Evolutionary conservation across 1,140 invertebrate genomes (phyloP).

Genomic region (Zaprionus nigranus): DNA sequence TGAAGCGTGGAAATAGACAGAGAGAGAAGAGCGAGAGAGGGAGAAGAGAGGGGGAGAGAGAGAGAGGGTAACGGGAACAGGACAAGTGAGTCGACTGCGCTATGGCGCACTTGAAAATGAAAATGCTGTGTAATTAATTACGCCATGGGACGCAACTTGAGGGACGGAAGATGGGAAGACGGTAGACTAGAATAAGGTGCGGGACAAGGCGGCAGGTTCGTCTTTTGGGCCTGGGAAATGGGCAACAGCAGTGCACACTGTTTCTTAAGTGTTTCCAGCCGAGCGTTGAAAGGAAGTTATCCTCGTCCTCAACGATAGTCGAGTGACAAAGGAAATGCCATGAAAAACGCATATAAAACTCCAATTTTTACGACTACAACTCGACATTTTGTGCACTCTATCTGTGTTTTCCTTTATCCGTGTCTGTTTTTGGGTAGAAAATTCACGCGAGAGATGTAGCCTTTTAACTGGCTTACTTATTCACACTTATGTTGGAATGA

Average conservation of each 20-base stretch:
- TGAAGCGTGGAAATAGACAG: constrained; percentile 62
- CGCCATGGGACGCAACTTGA: constrained; percentile 24
- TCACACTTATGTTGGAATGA: constrained; percentile 46
- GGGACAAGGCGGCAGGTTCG: constrained; percentile 44
- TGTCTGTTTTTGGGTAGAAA: constrained; percentile 6
- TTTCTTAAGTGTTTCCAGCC: not conserved
- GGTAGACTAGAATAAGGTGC: not conserved
- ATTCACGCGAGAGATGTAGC: constrained; percentile 18
- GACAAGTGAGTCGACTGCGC: constrained; percentile 24
- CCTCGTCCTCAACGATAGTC: constrained; percentile 44
- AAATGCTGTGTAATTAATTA: constrained; percentile 83
- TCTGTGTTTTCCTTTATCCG: not conserved
- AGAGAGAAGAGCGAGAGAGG: not conserved
- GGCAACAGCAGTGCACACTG: constrained; percentile 29
- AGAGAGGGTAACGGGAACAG: constrained; percentile 20
- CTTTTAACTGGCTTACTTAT: constrained; percentile 39
- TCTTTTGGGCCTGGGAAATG: constrained; percentile 51
- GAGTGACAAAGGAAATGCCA: constrained; percentile 61
- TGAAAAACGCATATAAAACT: constrained; percentile 58
- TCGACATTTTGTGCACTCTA: not conserved
- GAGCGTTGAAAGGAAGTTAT: constrained; percentile 61
- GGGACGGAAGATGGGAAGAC: not conserved
- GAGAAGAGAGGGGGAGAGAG: not conserved
- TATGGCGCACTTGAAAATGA: constrained; percentile 67
- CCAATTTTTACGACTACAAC: constrained; percentile 52